Evolutionary conservation across 2,797 vertebrate genomes (phyloP), one percentile per base, ranked within the genome.

Genomic region (Tragopan temminckii): DNA sequence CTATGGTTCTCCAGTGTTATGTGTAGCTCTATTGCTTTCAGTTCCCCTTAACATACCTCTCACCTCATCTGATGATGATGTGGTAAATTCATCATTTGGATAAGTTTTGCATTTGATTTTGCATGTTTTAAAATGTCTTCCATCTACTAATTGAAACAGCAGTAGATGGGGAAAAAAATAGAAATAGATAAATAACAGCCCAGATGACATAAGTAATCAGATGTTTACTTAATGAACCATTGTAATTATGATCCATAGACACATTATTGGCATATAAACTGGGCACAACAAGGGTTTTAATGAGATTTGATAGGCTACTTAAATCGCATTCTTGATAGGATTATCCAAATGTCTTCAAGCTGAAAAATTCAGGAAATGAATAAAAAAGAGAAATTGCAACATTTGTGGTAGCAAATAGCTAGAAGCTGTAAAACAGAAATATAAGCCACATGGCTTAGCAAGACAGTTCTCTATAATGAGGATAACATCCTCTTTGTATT

Each of bases 301-400:
- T 85, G 68, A 90, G 80, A 43, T 93, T 84, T 95, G 80, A 88
- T 91, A 75, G 75, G 45, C 42, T 95, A 74, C 88, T 94, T 94
- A 89, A 78, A 89, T 85, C 19, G 42, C 48, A 59, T 88, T 86
- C 79, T 89, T 93, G 75, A 95, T 80, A 74, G 13, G 46, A 79
- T 72, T 88, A 85, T 63, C 38, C 88, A 90, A 82, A 89, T 40
- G 4, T 74, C 20, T 76, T 90, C 64, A 89, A 80, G 68, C 29
- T 46, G 25, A 45, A 88, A 83, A 84, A 48, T 23, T 2, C 9
- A 52, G 8, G 52, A 72, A 87, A 76, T 58, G 67, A 71, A 68
- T 59, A 13, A 53, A 52, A 63, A 75, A 58, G 52, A n/a, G 2
- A 45, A 82, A 82, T 80, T 48, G 13, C 21, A 86, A 25, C 13